These are phyloP conservation scores for Dinocampus coccinellae DNA, from an alignment of 2,888 invertebrate species.

Conservation along the genomic window DNA sequence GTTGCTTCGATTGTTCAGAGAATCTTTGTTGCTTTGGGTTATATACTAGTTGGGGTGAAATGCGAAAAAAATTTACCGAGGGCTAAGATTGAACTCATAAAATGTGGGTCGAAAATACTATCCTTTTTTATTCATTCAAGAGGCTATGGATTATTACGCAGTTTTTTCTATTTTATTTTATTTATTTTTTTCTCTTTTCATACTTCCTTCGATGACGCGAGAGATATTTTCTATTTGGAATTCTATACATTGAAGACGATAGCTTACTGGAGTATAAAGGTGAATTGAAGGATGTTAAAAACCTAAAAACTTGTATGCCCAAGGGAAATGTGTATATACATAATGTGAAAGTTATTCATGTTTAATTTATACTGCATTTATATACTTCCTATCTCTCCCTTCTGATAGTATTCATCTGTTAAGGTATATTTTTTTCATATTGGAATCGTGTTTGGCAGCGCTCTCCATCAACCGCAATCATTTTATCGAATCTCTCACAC, in stretches of 20 bases:
- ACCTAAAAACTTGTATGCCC: neutral
- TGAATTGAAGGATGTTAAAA: neutral
- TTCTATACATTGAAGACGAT: neutral
- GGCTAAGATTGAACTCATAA: slow-evolving; percentile 18
- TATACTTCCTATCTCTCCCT: neutral
- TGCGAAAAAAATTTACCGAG: slow-evolving; percentile 43
- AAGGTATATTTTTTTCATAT: no score
- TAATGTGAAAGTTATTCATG: no score
- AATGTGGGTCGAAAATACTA: slow-evolving; percentile 13
- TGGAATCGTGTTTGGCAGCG: neutral
- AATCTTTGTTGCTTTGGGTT: slow-evolving; percentile 18
- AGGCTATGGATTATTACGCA: neutral
- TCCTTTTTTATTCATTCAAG: slow-evolving; percentile 40
- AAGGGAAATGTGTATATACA: neutral
- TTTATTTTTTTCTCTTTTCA: slow-evolving; percentile 17
- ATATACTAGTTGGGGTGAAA: slow-evolving; percentile 41
- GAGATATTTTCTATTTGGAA: neutral
- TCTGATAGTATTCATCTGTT: neutral
- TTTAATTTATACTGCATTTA: no score
- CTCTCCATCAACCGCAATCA: neutral
- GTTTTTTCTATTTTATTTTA: no score
- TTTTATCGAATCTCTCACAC: neutral
- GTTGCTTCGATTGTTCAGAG: slow-evolving; percentile 48
- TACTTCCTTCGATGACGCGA: neutral
- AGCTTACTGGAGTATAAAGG: neutral